phyloP scores from a whole-genome alignment of 2,888 invertebrate species.

The Ophioninae sp. region DNA sequence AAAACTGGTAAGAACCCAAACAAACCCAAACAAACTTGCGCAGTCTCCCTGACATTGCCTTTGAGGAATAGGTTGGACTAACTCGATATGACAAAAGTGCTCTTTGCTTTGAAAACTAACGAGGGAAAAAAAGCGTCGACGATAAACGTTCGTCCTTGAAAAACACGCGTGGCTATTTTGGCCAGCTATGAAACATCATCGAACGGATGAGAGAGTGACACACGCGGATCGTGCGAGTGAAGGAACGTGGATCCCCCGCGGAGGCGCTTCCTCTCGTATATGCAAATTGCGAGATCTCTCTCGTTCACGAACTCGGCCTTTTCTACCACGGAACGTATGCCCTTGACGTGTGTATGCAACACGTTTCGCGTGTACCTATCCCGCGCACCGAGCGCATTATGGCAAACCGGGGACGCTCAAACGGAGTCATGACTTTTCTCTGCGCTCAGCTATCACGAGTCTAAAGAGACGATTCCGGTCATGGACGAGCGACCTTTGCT shows the following conservation, averaged over 20 bases:
- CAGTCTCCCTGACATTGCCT: background rate
- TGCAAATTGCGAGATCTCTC: constrained; percentile 58
- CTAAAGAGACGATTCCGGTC: constrained; percentile 60
- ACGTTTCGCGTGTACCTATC: constrained; percentile 36
- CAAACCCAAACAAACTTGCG: no score
- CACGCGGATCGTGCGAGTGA: constrained; percentile 37
- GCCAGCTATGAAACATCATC: constrained; percentile 46
- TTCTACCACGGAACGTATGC: constrained; percentile 30
- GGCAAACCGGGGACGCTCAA: background rate
- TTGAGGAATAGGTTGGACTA: background rate
- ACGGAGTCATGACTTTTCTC: background rate
- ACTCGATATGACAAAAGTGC: background rate
- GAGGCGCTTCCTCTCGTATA: constrained; percentile 51
- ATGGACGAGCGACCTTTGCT: constrained; percentile 54
- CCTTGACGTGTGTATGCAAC: constrained; percentile 39
- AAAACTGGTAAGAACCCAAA: no score
- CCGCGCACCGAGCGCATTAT: background rate
- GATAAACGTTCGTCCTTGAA: constrained; percentile 26
- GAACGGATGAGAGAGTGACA: constrained; percentile 27
- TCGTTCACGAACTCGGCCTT: constrained; percentile 30
- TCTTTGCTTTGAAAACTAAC: background rate
- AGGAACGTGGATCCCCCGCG: constrained; percentile 54
- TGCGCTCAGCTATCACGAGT: constrained; percentile 17
- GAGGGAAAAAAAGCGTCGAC: background rate
- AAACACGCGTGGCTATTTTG: constrained; percentile 40